These are phyloP conservation scores for Phalloptychus januarius DNA, from an alignment of 2,797 vertebrate genomes.

Conservation along the genomic window DNA sequence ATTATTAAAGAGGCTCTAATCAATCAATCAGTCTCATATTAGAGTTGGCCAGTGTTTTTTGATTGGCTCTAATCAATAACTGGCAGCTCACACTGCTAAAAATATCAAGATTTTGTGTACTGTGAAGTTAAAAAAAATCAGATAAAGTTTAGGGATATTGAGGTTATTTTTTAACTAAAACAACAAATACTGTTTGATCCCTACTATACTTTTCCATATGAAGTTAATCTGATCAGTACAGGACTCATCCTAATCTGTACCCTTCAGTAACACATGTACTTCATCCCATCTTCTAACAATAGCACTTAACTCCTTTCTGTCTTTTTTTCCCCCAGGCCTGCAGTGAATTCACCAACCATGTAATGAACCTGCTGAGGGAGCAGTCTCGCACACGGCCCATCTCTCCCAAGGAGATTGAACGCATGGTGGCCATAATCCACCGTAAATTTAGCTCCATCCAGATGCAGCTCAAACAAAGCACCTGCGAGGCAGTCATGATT, in stretches of 20 bases:
- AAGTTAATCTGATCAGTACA: constrained; percentile 1
- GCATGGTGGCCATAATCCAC: constrained; percentile 95
- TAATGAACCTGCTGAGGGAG: constrained; percentile 95
- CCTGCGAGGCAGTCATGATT: constrained; percentile 95
- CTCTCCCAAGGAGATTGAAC: constrained; percentile 93
- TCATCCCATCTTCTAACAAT: constrained; percentile 24
- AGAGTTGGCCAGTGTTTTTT: neutral
- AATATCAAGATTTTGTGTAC: neutral
- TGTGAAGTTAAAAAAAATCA: neutral
- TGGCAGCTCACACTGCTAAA: neutral
- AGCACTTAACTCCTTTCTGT: constrained; percentile 35
- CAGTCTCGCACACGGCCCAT: constrained; percentile 93
- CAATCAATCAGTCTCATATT: neutral
- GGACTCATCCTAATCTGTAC: constrained; percentile 9
- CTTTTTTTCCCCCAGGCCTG: constrained; percentile 80
- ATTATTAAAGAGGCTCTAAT: neutral
- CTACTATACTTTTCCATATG: neutral
- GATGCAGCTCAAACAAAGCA: constrained; percentile 96
- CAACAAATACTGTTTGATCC: neutral
- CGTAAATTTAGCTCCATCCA: constrained; percentile 96
- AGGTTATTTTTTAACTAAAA: neutral
- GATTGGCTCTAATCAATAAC: neutral
- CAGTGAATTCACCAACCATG: constrained; percentile 93
- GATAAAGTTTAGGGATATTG: neutral
- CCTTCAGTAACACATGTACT: constrained; percentile 17